phyloP scores from a whole-genome alignment of 2,113 vertebrate species.

The Alectura lathami region DNA sequence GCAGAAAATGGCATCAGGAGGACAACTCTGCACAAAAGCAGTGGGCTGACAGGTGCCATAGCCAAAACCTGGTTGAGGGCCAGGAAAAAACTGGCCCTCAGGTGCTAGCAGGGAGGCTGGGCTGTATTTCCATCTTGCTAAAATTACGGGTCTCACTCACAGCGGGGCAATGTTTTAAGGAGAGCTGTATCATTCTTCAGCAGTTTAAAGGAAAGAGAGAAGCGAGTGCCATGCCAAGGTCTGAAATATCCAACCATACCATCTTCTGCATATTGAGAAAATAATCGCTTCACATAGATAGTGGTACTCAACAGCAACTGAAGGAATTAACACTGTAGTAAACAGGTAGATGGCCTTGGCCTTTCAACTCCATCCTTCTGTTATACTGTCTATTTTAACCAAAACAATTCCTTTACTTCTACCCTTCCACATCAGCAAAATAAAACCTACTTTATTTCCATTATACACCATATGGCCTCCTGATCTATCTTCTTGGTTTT shows the following conservation, averaged over 20 bases:
- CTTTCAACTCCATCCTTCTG: slow-evolving; percentile 7
- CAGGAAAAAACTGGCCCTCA: neutral
- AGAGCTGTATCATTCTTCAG: slow-evolving; percentile 19
- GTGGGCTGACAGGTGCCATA: slow-evolving; percentile 5
- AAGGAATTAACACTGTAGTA: neutral
- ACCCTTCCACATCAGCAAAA: slow-evolving; percentile 4
- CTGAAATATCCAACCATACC: slow-evolving; percentile 6
- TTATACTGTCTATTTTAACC: slow-evolving; percentile 17
- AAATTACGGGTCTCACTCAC: neutral
- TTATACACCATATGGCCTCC: slow-evolving; percentile 3
- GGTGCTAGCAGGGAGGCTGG: neutral
- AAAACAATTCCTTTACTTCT: slow-evolving; percentile 24
- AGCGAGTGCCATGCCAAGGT: neutral
- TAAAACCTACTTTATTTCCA: slow-evolving; percentile 19
- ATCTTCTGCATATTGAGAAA: slow-evolving; percentile 17
- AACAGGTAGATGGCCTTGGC: slow-evolving; percentile 36
- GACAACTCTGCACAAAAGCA: neutral
- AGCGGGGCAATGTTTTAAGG: neutral
- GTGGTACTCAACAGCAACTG: neutral
- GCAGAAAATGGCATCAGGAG: slow-evolving; percentile 46
- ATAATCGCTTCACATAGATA: neutral
- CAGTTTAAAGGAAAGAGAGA: neutral
- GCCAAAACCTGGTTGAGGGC: neutral
- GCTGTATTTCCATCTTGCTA: neutral
- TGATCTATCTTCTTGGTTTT: slow-evolving; percentile 27